Conservation (phyloP, 2,888 invertebrate species). For the Watsonalla binaria region DNA sequence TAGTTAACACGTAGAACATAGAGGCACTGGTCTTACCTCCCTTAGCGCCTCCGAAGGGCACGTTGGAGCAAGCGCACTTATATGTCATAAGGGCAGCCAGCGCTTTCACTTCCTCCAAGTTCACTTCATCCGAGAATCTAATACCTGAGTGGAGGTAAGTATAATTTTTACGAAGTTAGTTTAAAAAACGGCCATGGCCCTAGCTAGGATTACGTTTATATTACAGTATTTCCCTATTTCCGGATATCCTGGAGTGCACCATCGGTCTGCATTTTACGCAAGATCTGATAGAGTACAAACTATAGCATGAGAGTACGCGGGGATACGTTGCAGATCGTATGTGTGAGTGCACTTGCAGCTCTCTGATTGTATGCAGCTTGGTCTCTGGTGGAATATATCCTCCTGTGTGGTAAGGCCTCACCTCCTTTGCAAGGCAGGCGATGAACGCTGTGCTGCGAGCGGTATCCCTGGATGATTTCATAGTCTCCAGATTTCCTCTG, state of each 20-base stretch:
- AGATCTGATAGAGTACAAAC: too few relatives aligned
- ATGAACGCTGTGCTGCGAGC: slow-evolving; percentile 87
- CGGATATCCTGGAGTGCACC: too few relatives aligned
- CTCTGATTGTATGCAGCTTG: too few relatives aligned
- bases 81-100: slow-evolving; percentile 90
- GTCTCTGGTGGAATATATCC: too few relatives aligned
- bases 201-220: background rate
- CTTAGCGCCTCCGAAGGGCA: slow-evolving; percentile 89
- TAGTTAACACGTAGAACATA: too few relatives aligned
- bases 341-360: too few relatives aligned
- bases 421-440: slow-evolving; percentile 85
- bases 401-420: slow-evolving; percentile 18
- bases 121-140: slow-evolving; percentile 82
- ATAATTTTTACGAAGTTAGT: too few relatives aligned
- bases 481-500: slow-evolving; percentile 83
- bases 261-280: too few relatives aligned
- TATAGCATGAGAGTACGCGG: too few relatives aligned
- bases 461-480: slow-evolving; percentile 84
- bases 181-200: too few relatives aligned
- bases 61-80: slow-evolving; percentile 88
- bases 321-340: too few relatives aligned
- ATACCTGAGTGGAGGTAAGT: slow-evolving; percentile 71
- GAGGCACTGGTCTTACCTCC: slow-evolving; percentile 50
- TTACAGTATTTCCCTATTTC: background rate
- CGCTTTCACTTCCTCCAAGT: slow-evolving; percentile 88